Conservation (phyloP, 2,888 invertebrate genomes). For the Spisula solida region DNA sequence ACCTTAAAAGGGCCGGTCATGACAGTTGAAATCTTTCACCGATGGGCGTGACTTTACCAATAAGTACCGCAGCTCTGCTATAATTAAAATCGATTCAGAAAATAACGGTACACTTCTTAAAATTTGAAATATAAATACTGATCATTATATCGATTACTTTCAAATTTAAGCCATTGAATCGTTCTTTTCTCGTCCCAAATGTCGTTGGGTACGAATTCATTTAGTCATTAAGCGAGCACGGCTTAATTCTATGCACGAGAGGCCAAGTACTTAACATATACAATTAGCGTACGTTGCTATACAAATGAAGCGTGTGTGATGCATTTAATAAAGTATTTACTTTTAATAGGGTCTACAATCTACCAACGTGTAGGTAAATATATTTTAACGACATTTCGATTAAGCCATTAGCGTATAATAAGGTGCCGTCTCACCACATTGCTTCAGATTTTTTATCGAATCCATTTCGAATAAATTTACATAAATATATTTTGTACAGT, state of each 20-base stretch:
- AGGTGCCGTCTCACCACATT: background rate
- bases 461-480: too few species aligned
- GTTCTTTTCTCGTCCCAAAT: background rate
- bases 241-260: background rate
- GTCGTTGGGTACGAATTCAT: conserved; percentile 27
- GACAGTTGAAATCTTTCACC: background rate
- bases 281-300: background rate
- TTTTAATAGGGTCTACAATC: background rate
- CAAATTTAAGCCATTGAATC: conserved; percentile 21
- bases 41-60: conserved; percentile 30
- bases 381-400: background rate
- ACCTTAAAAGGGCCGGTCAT: conserved; percentile 34
- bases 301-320: background rate
- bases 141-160: conserved; percentile 29
- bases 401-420: background rate
- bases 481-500: too few species aligned
- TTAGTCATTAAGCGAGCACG: conserved; percentile 11
- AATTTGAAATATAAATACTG: background rate
- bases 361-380: background rate
- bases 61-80: background rate
- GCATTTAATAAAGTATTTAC: conserved; percentile 18
- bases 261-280: background rate
- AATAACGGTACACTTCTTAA: conserved; percentile 29
- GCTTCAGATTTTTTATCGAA: background rate
- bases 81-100: conserved; percentile 3